phyloP scores from a whole-genome alignment of 2,113 vertebrate genomes.

The Microcebus ravelobensis region DNA sequence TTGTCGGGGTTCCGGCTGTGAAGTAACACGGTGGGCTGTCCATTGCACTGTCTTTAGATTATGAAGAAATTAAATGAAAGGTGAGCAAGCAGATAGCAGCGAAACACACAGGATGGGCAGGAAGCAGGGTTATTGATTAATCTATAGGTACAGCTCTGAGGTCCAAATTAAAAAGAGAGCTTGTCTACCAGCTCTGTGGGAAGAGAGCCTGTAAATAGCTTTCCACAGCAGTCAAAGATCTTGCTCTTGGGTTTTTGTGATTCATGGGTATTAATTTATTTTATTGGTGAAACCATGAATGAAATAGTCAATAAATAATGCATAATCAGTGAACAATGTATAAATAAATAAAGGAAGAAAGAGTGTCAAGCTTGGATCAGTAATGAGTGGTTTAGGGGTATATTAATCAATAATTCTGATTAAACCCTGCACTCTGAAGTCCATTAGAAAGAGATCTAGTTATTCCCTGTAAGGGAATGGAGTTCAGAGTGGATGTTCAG shows the following conservation, averaged over 20 bases:
- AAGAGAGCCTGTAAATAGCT: background rate
- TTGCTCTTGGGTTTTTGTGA: background rate
- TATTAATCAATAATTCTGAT: background rate
- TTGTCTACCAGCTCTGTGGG: background rate
- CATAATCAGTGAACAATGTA: background rate
- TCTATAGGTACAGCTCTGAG: background rate
- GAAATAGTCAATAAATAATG: background rate
- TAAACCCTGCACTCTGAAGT: background rate
- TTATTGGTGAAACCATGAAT: background rate
- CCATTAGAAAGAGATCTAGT: background rate
- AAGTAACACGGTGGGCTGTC: fast-evolving
- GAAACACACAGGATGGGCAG: background rate
- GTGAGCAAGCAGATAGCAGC: background rate
- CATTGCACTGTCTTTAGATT: background rate
- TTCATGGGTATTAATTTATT: background rate
- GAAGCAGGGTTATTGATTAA: background rate
- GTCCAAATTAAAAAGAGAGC: background rate
- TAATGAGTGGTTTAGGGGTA: background rate
- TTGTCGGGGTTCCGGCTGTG: background rate
- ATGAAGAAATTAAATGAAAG: background rate
- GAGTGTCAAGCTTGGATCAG: background rate
- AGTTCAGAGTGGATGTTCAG: background rate
- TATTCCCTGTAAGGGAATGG: background rate
- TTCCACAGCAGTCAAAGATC: background rate
- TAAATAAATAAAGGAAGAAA: background rate